A percentile compares a stretch with the other conserved stretches of the same genome.
Conservation (phyloP, 2,797 vertebrate species). For the Xiphophorus birchmanni region DNA sequence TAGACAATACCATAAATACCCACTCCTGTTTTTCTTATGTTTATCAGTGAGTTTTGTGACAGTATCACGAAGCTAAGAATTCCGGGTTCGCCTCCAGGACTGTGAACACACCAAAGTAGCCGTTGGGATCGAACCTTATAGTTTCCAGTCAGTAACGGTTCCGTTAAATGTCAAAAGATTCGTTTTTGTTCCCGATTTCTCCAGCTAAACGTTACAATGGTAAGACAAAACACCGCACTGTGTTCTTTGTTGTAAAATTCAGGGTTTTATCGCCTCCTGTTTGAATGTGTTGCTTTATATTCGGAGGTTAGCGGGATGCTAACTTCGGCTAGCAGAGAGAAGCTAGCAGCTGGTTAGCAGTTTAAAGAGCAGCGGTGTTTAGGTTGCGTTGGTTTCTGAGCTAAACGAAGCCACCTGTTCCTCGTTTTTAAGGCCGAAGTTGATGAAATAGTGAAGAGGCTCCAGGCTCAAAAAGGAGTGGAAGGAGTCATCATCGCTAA, state of each 20-base stretch:
- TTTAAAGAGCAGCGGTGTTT: neutral
- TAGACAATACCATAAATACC: no score
- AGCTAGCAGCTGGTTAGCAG: neutral
- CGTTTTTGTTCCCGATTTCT: neutral
- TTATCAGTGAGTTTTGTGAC: neutral
- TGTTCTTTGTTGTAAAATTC: neutral
- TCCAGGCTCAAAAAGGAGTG: neutral
- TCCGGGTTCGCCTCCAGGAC: neutral
- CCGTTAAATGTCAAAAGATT: neutral
- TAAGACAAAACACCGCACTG: neutral
- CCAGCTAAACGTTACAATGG: neutral
- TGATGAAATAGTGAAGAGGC: neutral
- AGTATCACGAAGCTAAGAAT: neutral
- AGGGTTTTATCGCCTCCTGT: neutral
- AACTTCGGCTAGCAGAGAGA: neutral
- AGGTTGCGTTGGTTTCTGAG: neutral
- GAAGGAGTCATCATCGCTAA: neutral
- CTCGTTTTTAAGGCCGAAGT: neutral
- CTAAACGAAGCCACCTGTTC: neutral
- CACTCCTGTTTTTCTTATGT: neutral
- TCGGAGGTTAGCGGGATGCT: neutral
- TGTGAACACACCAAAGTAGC: neutral
- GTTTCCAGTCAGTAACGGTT: neutral
- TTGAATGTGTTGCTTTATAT: neutral
- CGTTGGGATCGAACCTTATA: neutral